Evolutionary conservation across 1,140 invertebrate species (phyloP).

Genomic region (Bathynomus jamesi): DNA sequence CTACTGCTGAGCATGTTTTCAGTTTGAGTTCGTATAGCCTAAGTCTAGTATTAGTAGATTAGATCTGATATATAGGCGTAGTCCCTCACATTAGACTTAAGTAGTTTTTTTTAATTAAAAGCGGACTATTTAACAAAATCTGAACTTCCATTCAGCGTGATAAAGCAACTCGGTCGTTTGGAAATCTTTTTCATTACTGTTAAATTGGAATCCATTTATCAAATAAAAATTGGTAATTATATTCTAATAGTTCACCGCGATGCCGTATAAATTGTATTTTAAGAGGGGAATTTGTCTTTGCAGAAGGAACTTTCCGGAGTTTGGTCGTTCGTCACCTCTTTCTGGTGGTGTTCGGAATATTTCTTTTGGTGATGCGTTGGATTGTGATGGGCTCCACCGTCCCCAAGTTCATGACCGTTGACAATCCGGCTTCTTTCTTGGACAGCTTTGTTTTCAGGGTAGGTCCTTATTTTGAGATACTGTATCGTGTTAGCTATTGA

Average conservation of each 20-base stretch:
- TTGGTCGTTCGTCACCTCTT: constrained; percentile 23
- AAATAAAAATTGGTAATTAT: neutral
- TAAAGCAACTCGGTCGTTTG: too few species aligned
- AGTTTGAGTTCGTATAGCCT: too few species aligned
- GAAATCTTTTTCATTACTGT: too few species aligned
- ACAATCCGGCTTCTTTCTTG: constrained; percentile 37
- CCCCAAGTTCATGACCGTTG: constrained; percentile 36
- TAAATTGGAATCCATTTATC: neutral
- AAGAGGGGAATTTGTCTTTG: too few species aligned
- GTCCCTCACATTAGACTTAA: too few species aligned
- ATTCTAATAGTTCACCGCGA: neutral
- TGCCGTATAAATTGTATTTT: neutral
- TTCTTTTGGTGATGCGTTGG: constrained; percentile 25
- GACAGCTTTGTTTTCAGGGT: constrained; percentile 28
- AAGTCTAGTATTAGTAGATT: too few species aligned
- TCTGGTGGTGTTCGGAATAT: constrained; percentile 28
- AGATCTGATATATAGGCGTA: too few species aligned
- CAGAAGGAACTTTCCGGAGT: constrained; percentile 15
- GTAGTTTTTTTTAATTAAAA: too few species aligned
- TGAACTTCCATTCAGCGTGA: too few species aligned
- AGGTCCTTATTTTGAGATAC: constrained; percentile 5
- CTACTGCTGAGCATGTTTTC: too few species aligned
- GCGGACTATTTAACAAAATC: too few species aligned
- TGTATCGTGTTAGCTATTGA: neutral
- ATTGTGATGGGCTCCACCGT: constrained; percentile 37